Evolutionary conservation across 2,797 vertebrate genomes (phyloP).

Genomic region (Gallinago solitaria): DNA sequence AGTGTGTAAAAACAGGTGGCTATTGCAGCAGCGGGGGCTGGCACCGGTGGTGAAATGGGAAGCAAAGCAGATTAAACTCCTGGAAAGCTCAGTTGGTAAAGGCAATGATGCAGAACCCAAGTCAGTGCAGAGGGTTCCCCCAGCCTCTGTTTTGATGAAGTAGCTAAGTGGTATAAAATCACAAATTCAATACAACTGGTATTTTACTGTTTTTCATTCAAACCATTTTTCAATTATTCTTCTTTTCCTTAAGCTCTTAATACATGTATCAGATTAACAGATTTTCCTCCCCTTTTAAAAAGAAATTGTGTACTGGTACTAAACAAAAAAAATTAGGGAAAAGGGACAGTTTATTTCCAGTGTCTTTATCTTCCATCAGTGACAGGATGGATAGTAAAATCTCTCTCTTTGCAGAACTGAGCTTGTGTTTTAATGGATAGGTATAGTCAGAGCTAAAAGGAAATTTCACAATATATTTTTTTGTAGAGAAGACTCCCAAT

Average conservation of each 20-base stretch:
- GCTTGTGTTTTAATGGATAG: slow-evolving; percentile 66
- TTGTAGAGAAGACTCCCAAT: slow-evolving; percentile 63
- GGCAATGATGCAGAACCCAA: not conserved
- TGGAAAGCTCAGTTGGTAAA: not conserved
- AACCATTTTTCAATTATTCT: not conserved
- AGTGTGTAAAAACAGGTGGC: not conserved
- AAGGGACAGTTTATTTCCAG: not conserved
- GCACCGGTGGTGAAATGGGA: not conserved
- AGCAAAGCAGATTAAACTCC: not conserved
- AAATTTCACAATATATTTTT: slow-evolving; percentile 43
- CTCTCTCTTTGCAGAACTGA: slow-evolving; percentile 19
- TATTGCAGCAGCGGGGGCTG: not conserved
- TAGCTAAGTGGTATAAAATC: not conserved
- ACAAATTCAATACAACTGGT: not conserved
- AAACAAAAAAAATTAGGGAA: not conserved
- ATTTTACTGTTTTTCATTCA: not conserved
- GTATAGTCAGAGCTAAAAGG: slow-evolving; percentile 60
- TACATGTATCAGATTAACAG: not conserved
- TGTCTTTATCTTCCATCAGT: not conserved
- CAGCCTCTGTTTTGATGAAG: not conserved
- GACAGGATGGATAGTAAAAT: slow-evolving; percentile 30
- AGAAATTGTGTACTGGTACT: not conserved
- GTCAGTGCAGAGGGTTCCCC: not conserved
- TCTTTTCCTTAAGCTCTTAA: not conserved
- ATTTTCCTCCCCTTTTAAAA: not conserved